Percentiles rank a stretch among this genome's conserved stretches.
phyloP scores from a whole-genome alignment of 1,140 invertebrate species.

The Nixonia krombeini region DNA sequence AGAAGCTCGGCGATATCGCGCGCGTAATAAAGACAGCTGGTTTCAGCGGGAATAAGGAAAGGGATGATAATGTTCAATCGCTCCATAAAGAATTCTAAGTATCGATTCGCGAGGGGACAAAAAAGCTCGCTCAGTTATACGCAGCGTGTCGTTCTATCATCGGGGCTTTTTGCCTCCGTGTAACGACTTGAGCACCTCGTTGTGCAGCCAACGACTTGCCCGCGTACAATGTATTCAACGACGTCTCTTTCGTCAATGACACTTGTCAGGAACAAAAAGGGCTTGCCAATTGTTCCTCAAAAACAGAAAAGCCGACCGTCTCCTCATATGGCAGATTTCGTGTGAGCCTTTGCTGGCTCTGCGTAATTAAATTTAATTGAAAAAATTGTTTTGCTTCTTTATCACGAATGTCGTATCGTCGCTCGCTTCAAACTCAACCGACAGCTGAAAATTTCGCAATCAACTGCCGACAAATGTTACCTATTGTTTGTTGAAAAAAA shows the following conservation, averaged over 20 bases:
- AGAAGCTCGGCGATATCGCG: constrained; percentile 9
- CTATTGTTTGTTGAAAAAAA: too few relatives aligned
- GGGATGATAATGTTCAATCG: constrained; percentile 45
- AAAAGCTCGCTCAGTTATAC: constrained; percentile 25
- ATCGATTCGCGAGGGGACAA: constrained; percentile 35
- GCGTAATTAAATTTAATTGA: constrained; percentile 16
- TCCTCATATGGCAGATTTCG: constrained; percentile 11
- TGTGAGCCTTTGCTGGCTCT: neutral
- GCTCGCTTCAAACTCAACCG: too few relatives aligned
- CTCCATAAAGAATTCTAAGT: constrained; percentile 44
- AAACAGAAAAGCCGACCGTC: constrained; percentile 12
- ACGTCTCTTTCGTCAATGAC: constrained; percentile 14
- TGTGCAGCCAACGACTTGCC: constrained; percentile 20
- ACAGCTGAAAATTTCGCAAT: too few relatives aligned
- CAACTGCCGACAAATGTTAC: too few relatives aligned
- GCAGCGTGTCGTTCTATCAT: constrained; percentile 29
- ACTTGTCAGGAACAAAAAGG: constrained; percentile 34
- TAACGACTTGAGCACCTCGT: constrained; percentile 29
- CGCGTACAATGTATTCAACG: constrained; percentile 12
- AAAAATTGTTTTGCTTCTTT: too few relatives aligned
- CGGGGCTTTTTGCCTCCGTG: constrained; percentile 28
- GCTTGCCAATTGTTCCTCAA: constrained; percentile 22
- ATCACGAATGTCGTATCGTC: too few relatives aligned
- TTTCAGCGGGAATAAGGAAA: constrained; percentile 17
- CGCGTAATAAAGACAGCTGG: constrained; percentile 42